phyloP scores from a whole-genome alignment of 2,113 vertebrate species.

The Bagarius yarrelli region DNA sequence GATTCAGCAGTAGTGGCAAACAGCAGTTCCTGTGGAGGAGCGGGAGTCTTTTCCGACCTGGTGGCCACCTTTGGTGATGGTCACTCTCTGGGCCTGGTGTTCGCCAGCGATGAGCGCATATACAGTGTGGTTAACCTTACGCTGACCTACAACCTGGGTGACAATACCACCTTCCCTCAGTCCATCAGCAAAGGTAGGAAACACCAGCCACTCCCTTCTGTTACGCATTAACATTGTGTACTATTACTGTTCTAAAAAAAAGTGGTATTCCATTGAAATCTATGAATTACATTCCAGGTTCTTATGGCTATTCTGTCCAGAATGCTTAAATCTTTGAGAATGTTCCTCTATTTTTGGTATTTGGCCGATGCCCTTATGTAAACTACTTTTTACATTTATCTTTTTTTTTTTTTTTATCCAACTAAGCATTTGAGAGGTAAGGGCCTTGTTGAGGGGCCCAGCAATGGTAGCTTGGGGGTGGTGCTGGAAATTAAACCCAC shows the following conservation, averaged over 20 bases:
- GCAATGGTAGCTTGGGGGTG: too few species aligned
- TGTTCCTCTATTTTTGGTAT: too few species aligned
- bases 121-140: slow-evolving; percentile 74
- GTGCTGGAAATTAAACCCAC: too few species aligned
- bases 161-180: slow-evolving; percentile 73
- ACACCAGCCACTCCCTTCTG: neutral
- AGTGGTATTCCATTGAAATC: too few species aligned
- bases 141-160: slow-evolving; percentile 82
- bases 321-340: too few species aligned
- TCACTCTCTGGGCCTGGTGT: slow-evolving; percentile 73
- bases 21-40: slow-evolving; percentile 75
- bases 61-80: slow-evolving; percentile 72
- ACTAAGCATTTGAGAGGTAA: too few species aligned
- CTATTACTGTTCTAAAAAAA: neutral
- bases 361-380: too few species aligned
- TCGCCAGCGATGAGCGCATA: slow-evolving; percentile 63
- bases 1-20: slow-evolving; percentile 63
- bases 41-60: slow-evolving; percentile 59
- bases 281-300: too few species aligned
- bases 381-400: too few species aligned
- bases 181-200: slow-evolving; percentile 74
- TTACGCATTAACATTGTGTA: neutral
- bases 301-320: too few species aligned
- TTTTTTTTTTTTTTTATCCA: too few species aligned
- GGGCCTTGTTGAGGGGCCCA: too few species aligned